Evolutionary conservation across 2,888 invertebrate species (phyloP).

Genomic region (Drosophila nr. medialis): DNA sequence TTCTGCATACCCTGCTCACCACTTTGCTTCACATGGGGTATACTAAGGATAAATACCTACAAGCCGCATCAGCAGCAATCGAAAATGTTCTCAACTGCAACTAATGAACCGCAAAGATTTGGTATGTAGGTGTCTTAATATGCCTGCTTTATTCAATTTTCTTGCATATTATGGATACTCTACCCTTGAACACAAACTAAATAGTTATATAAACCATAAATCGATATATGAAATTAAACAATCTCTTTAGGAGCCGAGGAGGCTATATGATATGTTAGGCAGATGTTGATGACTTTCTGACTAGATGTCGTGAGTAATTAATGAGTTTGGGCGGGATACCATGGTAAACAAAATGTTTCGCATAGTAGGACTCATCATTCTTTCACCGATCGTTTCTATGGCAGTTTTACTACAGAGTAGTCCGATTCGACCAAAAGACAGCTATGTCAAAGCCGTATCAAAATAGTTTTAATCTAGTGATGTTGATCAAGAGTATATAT

Average conservation of each 20-base stretch:
- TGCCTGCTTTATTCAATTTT: not conserved
- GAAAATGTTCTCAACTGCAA: not conserved
- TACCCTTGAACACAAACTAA: not conserved
- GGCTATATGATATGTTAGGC: not conserved
- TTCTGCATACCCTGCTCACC: slow-evolving; percentile 6
- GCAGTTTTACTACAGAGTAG: not conserved
- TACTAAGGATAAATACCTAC: too few relatives aligned
- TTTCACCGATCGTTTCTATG: not conserved
- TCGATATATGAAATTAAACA: not conserved
- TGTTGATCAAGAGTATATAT: too few relatives aligned
- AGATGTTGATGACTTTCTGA: not conserved
- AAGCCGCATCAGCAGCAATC: not conserved
- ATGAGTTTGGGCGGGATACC: not conserved
- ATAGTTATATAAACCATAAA: not conserved
- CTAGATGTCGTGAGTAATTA: not conserved
- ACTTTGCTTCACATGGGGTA: not conserved
- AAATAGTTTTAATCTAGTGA: not conserved
- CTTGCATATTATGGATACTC: not conserved
- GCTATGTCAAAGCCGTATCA: not conserved
- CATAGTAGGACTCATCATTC: not conserved
- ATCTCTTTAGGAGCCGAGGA: not conserved
- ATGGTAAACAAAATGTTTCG: not conserved
- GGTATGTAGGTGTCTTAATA: not conserved
- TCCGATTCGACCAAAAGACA: not conserved
- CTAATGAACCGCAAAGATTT: not conserved